Evolutionary conservation across 2,113 vertebrate species (phyloP).

Genomic region (Lethenteron reissneri): DNA sequence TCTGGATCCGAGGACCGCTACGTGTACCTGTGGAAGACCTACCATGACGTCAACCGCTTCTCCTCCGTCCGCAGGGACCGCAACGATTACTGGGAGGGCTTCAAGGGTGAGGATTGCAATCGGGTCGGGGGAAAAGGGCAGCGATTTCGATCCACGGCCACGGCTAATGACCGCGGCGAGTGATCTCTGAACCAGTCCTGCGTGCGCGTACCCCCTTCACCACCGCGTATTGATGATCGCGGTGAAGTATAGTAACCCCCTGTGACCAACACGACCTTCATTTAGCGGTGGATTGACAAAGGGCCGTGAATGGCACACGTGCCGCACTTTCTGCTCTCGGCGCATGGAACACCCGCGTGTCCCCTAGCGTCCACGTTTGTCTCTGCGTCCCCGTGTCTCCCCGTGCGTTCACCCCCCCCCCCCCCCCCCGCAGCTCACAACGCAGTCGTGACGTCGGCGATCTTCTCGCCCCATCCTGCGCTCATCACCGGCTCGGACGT

Average conservation of each 20-base stretch:
- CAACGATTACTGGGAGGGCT: conserved; percentile 98
- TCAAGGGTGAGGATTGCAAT: conserved; percentile 50
- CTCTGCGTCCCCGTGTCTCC: conserved; percentile 6
- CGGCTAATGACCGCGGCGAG: neutral
- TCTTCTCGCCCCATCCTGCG: conserved; percentile 77
- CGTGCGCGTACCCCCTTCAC: neutral
- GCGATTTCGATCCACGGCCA: neutral
- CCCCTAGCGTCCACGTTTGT: conserved; percentile 14
- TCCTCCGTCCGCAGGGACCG: conserved; percentile 82
- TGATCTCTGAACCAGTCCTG: neutral
- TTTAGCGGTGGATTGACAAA: neutral
- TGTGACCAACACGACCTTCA: neutral
- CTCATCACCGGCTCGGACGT: conserved; percentile 57
- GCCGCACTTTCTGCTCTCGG: neutral
- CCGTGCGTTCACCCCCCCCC: neutral
- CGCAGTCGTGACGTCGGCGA: conserved; percentile 83
- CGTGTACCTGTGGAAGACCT: conserved; percentile 97
- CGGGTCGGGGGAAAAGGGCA: neutral
- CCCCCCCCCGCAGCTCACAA: conserved; percentile 47
- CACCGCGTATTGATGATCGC: neutral
- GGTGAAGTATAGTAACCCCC: neutral
- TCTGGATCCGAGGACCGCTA: conserved; percentile 94
- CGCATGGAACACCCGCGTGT: neutral
- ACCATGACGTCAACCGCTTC: conserved; percentile 93
- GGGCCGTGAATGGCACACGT: neutral